Conservation (phyloP, 2,888 invertebrate species). For the Phortica okadai region DNA sequence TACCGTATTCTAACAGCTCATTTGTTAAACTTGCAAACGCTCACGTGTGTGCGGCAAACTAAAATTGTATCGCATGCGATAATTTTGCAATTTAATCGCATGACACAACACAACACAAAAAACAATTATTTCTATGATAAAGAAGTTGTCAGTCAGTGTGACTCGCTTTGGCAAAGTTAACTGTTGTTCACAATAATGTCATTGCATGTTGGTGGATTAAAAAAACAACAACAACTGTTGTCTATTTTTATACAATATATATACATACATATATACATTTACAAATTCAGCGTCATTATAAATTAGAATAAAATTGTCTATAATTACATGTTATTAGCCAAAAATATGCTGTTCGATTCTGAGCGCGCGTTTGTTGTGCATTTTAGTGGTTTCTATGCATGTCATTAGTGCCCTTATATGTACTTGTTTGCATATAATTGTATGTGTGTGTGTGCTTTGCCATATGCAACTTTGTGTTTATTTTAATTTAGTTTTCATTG, state of each 20-base stretch:
- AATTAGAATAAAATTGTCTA: constrained; percentile 63
- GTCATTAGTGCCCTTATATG: not conserved
- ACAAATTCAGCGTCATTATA: constrained; percentile 52
- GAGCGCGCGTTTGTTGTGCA: not conserved
- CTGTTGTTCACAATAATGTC: too few relatives aligned
- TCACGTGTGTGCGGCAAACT: not conserved
- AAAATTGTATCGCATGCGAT: constrained; percentile 11
- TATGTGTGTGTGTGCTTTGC: too few relatives aligned
- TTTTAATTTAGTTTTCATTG: too few relatives aligned
- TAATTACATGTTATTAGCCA: constrained; percentile 66
- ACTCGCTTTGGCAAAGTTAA: not conserved
- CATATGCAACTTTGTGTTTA: too few relatives aligned
- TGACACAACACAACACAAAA: constrained; percentile 13
- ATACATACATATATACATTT: not conserved
- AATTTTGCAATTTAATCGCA: constrained; percentile 2
- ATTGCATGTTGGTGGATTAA: too few relatives aligned
- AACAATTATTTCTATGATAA: constrained; percentile 44
- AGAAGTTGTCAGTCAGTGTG: constrained; percentile 1
- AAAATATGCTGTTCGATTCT: constrained; percentile 50
- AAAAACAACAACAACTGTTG: too few relatives aligned
- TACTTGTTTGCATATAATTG: not conserved
- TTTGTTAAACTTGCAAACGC: constrained; percentile 25
- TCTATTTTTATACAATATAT: too few relatives aligned
- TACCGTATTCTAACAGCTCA: constrained; percentile 32
- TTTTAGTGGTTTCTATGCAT: not conserved